Evolutionary conservation across 1,140 invertebrate species (phyloP).

Genomic region (Drosophila mojavensis): DNA sequence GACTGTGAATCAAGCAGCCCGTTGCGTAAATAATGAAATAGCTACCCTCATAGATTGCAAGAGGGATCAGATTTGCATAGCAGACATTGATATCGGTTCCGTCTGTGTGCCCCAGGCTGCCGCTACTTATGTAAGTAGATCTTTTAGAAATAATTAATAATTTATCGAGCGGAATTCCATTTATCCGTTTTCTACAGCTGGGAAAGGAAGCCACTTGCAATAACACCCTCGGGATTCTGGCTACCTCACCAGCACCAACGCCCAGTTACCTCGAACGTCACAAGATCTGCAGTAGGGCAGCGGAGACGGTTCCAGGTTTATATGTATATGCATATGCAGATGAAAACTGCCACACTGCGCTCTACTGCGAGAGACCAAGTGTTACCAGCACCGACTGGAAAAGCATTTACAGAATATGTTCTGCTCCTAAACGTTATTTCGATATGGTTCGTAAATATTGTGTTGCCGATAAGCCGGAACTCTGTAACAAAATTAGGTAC

Average conservation of each 20-base stretch:
- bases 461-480: constrained; percentile 5
- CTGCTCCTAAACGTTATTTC: constrained; percentile 15
- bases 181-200: constrained; percentile 4
- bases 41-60: constrained; percentile 14
- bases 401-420: constrained; percentile 6
- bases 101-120: constrained; percentile 58
- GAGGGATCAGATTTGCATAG: constrained; percentile 40
- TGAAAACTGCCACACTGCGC: constrained; percentile 10
- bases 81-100: neutral
- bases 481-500: neutral
- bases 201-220: constrained; percentile 22
- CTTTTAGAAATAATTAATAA: neutral
- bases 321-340: constrained; percentile 37
- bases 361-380: constrained; percentile 30
- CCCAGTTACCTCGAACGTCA: neutral
- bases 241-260: constrained; percentile 24
- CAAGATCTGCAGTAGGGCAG: constrained; percentile 11
- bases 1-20: constrained; percentile 44
- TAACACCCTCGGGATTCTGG: constrained; percentile 28
- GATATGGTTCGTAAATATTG: constrained; percentile 9
- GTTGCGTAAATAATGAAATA: constrained; percentile 28
- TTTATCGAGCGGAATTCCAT: neutral
- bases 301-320: neutral
- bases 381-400: neutral
- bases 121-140: constrained; percentile 42